Evolutionary conservation across 2,113 vertebrate genomes (phyloP).

Genomic region (Erythrocercus mccallii): DNA sequence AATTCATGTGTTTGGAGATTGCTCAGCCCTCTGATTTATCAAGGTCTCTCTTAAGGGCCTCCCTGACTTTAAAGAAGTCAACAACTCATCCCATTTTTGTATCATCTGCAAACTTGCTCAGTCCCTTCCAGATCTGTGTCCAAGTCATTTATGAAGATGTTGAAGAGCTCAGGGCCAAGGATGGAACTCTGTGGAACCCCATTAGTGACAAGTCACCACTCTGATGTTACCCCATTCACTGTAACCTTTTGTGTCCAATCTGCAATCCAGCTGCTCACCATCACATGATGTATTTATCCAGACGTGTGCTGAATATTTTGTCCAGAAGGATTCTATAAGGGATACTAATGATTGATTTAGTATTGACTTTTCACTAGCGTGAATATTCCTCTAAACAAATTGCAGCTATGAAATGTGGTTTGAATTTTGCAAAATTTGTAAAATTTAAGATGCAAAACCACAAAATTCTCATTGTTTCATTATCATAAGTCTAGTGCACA

Average conservation of each 20-base stretch:
- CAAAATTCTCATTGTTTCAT: background rate
- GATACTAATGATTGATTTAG: background rate
- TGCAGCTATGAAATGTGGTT: background rate
- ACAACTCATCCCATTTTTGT: background rate
- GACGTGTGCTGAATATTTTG: background rate
- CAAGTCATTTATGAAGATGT: background rate
- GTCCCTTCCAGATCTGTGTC: background rate
- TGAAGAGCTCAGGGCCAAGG: rapidly evolving
- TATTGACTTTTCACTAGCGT: background rate
- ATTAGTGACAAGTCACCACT: background rate
- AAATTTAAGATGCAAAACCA: background rate
- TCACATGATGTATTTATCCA: background rate
- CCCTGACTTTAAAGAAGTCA: background rate
- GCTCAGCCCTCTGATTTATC: no score
- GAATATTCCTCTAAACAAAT: background rate
- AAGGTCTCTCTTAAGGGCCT: background rate
- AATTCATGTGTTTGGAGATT: background rate
- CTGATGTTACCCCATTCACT: background rate
- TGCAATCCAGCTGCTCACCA: rapidly evolving
- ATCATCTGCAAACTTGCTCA: background rate
- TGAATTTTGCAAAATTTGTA: background rate
- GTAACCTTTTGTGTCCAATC: rapidly evolving
- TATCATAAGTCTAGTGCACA: background rate
- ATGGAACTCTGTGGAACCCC: background rate
- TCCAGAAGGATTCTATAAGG: background rate